Conservation (phyloP, 2,113 vertebrate genomes). For the Odocoileus hemionus region DNA sequence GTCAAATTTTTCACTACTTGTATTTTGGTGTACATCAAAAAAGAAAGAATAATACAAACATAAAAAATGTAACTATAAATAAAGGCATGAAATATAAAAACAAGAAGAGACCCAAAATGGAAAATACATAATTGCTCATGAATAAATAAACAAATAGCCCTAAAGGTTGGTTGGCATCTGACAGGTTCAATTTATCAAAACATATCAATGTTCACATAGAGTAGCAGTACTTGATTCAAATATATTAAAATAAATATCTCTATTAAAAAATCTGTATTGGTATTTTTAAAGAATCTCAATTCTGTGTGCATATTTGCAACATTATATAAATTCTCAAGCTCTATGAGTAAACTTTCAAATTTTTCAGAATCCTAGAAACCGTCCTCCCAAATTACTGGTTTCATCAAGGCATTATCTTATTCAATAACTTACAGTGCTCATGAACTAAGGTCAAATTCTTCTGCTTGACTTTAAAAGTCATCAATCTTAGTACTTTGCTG, state of each 20-base stretch:
- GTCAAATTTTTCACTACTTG: background rate
- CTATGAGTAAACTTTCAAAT: background rate
- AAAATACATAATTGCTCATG: background rate
- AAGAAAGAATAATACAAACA: background rate
- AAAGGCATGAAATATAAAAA: background rate
- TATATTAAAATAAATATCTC: background rate
- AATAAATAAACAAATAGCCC: conserved; percentile 7
- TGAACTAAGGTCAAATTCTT: background rate
- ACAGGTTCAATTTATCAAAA: conserved; percentile 18
- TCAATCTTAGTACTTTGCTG: background rate
- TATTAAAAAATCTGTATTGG: background rate
- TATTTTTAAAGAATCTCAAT: background rate
- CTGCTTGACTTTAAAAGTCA: background rate
- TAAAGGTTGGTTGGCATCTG: background rate
- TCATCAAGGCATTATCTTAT: background rate
- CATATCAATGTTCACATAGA: background rate
- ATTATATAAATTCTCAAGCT: background rate
- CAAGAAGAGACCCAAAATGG: background rate
- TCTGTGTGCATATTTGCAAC: background rate
- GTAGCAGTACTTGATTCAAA: background rate
- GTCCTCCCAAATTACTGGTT: background rate
- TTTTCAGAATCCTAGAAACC: background rate
- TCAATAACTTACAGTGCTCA: background rate
- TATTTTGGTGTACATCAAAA: background rate
- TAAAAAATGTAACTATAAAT: background rate